Conservation (phyloP, 2,888 invertebrate genomes). For the Eurytoma adleriae region DNA sequence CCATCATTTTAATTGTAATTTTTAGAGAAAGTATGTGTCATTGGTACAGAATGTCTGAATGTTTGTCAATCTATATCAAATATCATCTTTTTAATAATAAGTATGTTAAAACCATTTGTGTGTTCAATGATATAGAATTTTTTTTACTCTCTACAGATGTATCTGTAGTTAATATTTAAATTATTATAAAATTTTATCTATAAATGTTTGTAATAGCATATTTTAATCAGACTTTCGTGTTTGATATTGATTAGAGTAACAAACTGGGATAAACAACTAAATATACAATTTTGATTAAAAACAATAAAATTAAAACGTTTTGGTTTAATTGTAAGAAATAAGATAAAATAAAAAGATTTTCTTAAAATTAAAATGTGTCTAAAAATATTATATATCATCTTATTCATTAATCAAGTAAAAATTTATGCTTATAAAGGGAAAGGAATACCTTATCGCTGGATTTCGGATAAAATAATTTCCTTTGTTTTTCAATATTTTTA, state of each 20-base stretch:
- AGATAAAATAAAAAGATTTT: background rate
- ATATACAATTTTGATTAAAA: too few species aligned
- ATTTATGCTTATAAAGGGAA: too few species aligned
- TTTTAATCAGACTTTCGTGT: too few species aligned
- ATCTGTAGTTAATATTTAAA: conserved; percentile 31
- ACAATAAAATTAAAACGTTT: too few species aligned
- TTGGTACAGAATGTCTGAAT: conserved; percentile 37
- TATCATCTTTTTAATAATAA: conserved; percentile 41
- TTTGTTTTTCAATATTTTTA: too few species aligned
- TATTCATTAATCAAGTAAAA: too few species aligned
- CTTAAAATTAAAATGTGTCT: background rate
- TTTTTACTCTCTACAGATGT: conserved; percentile 24
- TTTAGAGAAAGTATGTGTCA: conserved; percentile 36
- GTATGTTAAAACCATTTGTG: conserved; percentile 26
- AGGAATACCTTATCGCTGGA: too few species aligned
- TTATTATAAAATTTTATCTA: conserved; percentile 49
- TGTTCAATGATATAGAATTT: conserved; percentile 19
- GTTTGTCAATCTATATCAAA: conserved; percentile 32
- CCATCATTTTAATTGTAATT: conserved; percentile 27
- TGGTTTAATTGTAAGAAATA: too few species aligned
- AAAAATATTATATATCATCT: background rate
- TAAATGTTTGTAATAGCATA: conserved; percentile 49
- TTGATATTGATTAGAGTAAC: too few species aligned
- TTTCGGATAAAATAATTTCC: too few species aligned
- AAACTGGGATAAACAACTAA: too few species aligned